Evolutionary conservation across 23 tunicate species (phyloP), one percentile per base, ranked within the genome.

Genomic region (Aplidium turbinatum): DNA sequence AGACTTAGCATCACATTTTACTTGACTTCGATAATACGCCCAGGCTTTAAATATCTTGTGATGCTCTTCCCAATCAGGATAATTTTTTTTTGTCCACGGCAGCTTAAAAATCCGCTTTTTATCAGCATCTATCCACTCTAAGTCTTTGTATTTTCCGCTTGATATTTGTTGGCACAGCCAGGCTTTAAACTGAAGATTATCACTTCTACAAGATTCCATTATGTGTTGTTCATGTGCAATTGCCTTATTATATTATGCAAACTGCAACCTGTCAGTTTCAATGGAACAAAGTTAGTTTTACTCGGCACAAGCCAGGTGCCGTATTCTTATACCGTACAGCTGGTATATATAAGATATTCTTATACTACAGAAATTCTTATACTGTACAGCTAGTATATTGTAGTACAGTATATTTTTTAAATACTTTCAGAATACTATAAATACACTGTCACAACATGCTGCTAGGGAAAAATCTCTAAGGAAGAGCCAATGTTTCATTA

Each of bases 71-170:
- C 91, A 85, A 32, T 67, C 7, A 2, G 91, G 91, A 35, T 85
- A 85, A 34, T 85, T 73, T 58, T 85, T 85, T 45, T 85, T 85
- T 36, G 91, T 85, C 91, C 91, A 85, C 11, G 91, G 91, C 52
- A 85, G 65, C 47, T 85, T 85, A 73, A 85, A 85, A 7, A 85
- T 64, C 35, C 80, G 27, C 50, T 85, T 38, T 22, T 72, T 31
- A 23, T 85, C 91, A 34, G 39, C 78, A 60, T 85, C 83, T 68
- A 85, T 85, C 91, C 91, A 85, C 35, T 85, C 91, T 64, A 85
- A 46, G 40, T 76, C 91, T 35, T 54, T 36, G 35, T 63, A 85
- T 38, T 68, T 68, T 1, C 83, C 91, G 47, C 83, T 76, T 24
- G 83, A 76, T 6, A 85, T 65, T 69, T 85, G 91, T 54, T 85